Conservation (phyloP, 2,113 vertebrate genomes). For the Numenius arquata region DNA sequence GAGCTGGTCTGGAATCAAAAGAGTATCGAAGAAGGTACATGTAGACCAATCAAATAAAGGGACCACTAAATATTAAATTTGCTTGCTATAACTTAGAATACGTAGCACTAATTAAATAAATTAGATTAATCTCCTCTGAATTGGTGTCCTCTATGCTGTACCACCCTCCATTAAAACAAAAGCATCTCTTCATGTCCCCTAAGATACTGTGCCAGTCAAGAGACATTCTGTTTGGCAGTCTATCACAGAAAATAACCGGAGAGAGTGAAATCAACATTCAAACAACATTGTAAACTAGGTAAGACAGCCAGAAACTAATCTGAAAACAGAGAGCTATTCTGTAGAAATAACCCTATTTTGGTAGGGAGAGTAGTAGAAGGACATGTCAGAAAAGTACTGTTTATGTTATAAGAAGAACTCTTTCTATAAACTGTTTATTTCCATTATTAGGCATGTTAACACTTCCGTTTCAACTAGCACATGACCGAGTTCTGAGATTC, state of each 20-base stretch:
- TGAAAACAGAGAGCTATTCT: neutral
- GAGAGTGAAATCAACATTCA: neutral
- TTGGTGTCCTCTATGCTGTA: neutral
- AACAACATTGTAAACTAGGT: neutral
- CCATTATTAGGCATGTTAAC: neutral
- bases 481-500: neutral
- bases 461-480: neutral
- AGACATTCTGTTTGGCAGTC: neutral
- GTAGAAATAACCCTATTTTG: neutral
- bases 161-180: neutral
- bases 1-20: neutral
- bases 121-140: neutral
- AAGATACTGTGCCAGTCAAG: neutral
- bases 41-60: neutral
- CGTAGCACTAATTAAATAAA: neutral
- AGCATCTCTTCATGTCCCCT: neutral
- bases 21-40: neutral
- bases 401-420: neutral
- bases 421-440: neutral
- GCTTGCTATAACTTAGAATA: neutral
- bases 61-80: neutral
- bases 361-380: neutral
- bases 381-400: neutral
- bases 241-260: neutral
- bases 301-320: neutral